phyloP scores from a whole-genome alignment of 2,797 vertebrate species.

The Delichon dasypus region DNA sequence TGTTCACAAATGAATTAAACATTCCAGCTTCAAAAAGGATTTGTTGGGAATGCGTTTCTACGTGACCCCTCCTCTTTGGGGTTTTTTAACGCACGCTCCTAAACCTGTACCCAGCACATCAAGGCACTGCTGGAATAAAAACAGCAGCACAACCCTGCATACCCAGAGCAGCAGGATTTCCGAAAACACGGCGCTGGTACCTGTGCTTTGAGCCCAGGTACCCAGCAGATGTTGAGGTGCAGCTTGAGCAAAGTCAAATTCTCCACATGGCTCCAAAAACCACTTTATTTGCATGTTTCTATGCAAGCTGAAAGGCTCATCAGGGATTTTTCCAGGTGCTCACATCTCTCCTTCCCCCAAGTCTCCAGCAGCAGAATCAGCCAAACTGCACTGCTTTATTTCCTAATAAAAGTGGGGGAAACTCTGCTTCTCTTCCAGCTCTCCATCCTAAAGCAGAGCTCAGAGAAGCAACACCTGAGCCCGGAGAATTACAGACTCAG shows the following conservation, averaged over 20 bases:
- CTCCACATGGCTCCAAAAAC: neutral
- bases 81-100: fast-evolving
- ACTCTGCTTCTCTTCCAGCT: neutral
- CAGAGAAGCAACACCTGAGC: neutral
- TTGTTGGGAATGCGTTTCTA: fast-evolving
- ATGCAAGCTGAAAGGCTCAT: neutral
- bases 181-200: neutral
- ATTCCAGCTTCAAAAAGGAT: neutral
- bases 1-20: neutral
- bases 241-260: neutral
- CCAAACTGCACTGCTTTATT: neutral
- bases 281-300: neutral
- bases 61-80: no score
- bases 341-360: neutral
- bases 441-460: neutral
- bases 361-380: neutral
- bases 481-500: neutral
- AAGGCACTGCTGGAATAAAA: neutral
- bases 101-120: neutral
- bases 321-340: neutral
- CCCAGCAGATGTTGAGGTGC: neutral
- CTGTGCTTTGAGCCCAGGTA: neutral
- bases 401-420: neutral
- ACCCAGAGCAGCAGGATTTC: neutral
- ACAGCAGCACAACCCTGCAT: neutral